Conservation (phyloP, 1,140 invertebrate genomes). For the Macrocentrus cingulum region DNA sequence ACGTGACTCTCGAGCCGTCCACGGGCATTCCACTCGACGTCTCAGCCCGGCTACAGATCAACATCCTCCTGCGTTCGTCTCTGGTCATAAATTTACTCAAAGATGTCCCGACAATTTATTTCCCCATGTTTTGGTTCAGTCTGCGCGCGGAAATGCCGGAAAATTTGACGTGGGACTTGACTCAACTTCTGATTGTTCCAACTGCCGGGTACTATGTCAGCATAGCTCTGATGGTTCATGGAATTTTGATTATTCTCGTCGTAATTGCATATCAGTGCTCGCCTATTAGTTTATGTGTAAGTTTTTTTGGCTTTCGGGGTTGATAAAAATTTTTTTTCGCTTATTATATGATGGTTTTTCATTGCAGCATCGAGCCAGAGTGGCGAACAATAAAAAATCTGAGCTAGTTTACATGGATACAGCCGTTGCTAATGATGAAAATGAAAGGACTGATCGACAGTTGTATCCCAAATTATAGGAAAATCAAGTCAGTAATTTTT, state of each 20-base stretch:
- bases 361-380: slow-evolving; percentile 26
- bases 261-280: slow-evolving; percentile 28
- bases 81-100: slow-evolving; percentile 64
- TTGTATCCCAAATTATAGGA: slow-evolving; percentile 43
- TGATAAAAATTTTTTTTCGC: slow-evolving; percentile 1
- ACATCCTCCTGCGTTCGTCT: slow-evolving; percentile 71
- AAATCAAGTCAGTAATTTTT: too few species aligned
- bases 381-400: slow-evolving; percentile 35
- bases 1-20: slow-evolving; percentile 67
- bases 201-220: slow-evolving; percentile 39
- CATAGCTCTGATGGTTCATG: slow-evolving; percentile 41
- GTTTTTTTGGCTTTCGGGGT: background rate
- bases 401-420: slow-evolving; percentile 51
- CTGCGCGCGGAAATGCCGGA: slow-evolving; percentile 65
- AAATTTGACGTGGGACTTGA: slow-evolving; percentile 52
- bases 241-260: slow-evolving; percentile 36
- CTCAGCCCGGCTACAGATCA: slow-evolving; percentile 74
- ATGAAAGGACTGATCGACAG: slow-evolving; percentile 42
- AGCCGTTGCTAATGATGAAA: slow-evolving; percentile 37
- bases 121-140: slow-evolving; percentile 79
- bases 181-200: slow-evolving; percentile 43
- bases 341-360: too few species aligned
- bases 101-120: slow-evolving; percentile 68
- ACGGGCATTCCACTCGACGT: slow-evolving; percentile 76
- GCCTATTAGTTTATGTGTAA: background rate